Evolutionary conservation across 1,140 invertebrate species (phyloP), one percentile per base, ranked within the genome.

Genomic region (Contarinia nasturtii): DNA sequence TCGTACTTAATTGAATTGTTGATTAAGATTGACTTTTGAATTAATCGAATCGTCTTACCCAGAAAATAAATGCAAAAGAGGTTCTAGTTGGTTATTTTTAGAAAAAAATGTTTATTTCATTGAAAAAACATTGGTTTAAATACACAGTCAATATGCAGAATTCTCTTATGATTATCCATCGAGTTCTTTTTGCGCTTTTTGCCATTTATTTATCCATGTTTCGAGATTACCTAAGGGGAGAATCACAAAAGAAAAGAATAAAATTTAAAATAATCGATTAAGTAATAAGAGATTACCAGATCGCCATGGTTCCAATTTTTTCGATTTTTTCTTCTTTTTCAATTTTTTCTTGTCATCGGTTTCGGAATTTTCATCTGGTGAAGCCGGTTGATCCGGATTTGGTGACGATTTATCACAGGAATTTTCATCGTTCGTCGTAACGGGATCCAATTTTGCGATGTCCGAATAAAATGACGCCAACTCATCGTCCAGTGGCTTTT

Each of bases 391-490:
- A 18, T 18, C 20, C 18, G 41, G 11, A 20, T 12, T 12, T 11
- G 41, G 11, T 2, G 41, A 27, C 10, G 27, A 27, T 27, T 27
- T 27, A 27, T 27, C 17, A 20, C n/a, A 18, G 11, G 41, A 18
- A 20, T 43, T 18, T 43, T 17, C n/a, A 3, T n/a, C 11, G 7
- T n/a, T 43, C 14, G 37, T 18, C 7, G 37, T n/a, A 4, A 7
- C 17, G 37, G 41, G n/a, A 5, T 43, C 41, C 10, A 43, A 18
- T 11, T n/a, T 43, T 5, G 41, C 41, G 5, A 43, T 18, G 7
- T 43, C 41, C 17, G 41, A 43, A 15, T 44, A 44, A 33, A 44
- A 44, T 33, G 43, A 44, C 17, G 43, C 43, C 12, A 44, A 14
- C 20, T 43, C 41, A 21, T 11, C n/a, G 20, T 43, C 18, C 11